These are phyloP conservation scores for Mallateleia sp. DNA, from an alignment of 2,888 invertebrate species.

Conservation along the genomic window DNA sequence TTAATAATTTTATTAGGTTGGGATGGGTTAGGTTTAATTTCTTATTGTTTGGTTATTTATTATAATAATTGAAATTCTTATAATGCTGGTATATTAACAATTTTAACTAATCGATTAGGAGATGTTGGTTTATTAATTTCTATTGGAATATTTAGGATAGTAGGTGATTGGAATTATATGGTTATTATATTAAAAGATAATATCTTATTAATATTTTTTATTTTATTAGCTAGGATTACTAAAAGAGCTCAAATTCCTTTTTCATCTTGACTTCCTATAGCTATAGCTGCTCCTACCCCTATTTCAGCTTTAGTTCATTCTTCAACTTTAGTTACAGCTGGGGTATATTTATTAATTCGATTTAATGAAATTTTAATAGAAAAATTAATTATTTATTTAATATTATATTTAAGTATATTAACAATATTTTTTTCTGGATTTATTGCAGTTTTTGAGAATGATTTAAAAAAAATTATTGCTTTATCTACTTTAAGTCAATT, in stretches of 20 bases:
- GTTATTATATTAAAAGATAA: constrained; percentile 83
- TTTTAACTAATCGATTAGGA: constrained; percentile 92
- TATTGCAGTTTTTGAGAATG: constrained; percentile 92
- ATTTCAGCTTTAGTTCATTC: constrained; percentile 95
- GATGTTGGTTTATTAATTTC: constrained; percentile 77
- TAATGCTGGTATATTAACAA: constrained; percentile 94
- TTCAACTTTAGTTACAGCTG: constrained; percentile 94
- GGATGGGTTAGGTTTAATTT: constrained; percentile 93
- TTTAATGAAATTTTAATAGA: constrained; percentile 12
- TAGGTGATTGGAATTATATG: constrained; percentile 87
- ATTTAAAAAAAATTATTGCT: constrained; percentile 95
- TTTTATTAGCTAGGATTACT: constrained; percentile 92
- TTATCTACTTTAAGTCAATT: constrained; percentile 94
- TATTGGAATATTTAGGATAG: constrained; percentile 63
- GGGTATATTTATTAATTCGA: constrained; percentile 94
- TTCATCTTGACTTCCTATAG: constrained; percentile 94
- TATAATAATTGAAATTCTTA: constrained; percentile 93
- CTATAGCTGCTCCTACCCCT: constrained; percentile 94
- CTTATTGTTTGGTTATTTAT: constrained; percentile 94
- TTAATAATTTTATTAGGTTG: constrained; percentile 93
- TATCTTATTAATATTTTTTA: constrained; percentile 83
- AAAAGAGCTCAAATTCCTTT: constrained; percentile 96
- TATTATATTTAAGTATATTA: constrained; percentile 87
- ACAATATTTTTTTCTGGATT: constrained; percentile 92
- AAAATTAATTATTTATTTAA: constrained; percentile 32